A percentile compares a stretch with the other conserved stretches of the same genome.
Conservation (phyloP, 2,113 vertebrate species). For the Pipra filicauda region DNA sequence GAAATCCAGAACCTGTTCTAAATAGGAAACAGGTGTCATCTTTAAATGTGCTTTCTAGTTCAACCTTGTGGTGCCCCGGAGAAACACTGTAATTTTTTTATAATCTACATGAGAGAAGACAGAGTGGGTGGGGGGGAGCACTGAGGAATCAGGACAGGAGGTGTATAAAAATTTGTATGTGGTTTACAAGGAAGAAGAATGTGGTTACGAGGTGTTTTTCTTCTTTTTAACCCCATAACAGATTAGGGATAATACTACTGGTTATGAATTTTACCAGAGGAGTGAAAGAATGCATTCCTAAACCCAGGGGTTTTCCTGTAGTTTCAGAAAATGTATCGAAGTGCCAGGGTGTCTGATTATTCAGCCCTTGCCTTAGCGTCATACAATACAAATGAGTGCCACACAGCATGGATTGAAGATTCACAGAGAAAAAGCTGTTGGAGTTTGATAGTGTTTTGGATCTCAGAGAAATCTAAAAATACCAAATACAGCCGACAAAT, state of each 20-base stretch:
- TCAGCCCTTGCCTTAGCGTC: conserved; percentile 25
- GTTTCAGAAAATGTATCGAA: conserved; percentile 8
- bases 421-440: conserved; percentile 58
- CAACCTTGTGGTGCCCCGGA: neutral
- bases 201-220: neutral
- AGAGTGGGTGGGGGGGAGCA: fast-evolving
- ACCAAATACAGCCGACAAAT: conserved; percentile 63
- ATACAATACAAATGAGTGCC: neutral
- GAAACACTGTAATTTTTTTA: neutral
- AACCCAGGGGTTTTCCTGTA: neutral
- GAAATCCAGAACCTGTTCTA: neutral
- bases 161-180: neutral
- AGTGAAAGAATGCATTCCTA: neutral
- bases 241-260: neutral
- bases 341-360: conserved; percentile 22
- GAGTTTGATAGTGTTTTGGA: conserved; percentile 60
- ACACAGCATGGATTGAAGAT: conserved; percentile 37
- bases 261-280: neutral
- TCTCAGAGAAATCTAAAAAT: conserved; percentile 75
- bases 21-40: neutral
- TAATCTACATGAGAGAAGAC: neutral
- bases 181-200: neutral
- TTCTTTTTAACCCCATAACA: neutral
- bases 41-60: neutral
- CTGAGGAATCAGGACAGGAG: neutral